A percentile compares a stretch with the other conserved stretches of the same genome.
Conservation (phyloP, 2,888 invertebrate genomes). For the Cheilosia vernalis region DNA sequence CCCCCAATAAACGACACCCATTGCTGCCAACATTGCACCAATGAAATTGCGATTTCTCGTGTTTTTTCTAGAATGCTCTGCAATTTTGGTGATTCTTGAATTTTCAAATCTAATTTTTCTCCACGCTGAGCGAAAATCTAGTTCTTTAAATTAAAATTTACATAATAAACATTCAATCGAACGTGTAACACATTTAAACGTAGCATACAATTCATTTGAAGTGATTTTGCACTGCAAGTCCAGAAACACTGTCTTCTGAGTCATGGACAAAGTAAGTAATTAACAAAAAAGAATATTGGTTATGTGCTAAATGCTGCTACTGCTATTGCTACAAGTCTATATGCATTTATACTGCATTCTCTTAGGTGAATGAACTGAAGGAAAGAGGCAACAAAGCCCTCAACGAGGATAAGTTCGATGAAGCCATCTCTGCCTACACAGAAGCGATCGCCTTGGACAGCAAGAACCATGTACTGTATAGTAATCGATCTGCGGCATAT, state of each 20-base stretch:
- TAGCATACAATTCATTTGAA: constrained; percentile 26
- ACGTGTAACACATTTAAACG: not conserved
- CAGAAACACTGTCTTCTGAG: constrained; percentile 44
- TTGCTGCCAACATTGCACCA: constrained; percentile 27
- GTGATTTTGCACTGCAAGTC: constrained; percentile 24
- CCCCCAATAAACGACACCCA: constrained; percentile 31
- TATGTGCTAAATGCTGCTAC: constrained; percentile 23
- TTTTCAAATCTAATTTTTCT: constrained; percentile 22
- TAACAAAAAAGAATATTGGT: constrained; percentile 41
- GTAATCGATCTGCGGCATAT: constrained; percentile 95
- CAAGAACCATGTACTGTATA: constrained; percentile 94
- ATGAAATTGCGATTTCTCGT: constrained; percentile 63
- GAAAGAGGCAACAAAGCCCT: constrained; percentile 94
- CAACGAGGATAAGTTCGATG: constrained; percentile 89
- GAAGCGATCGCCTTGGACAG: constrained; percentile 91
- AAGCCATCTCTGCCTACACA: constrained; percentile 91
- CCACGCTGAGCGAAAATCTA: constrained; percentile 33
- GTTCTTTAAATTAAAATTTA: not conserved
- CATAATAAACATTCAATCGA: constrained; percentile 1
- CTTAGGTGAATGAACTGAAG: constrained; percentile 91
- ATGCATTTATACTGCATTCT: constrained; percentile 50
- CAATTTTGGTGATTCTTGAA: constrained; percentile 46
- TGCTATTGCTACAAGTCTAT: constrained; percentile 9
- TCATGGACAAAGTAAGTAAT: constrained; percentile 72
- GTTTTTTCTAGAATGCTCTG: constrained; percentile 76